Conservation (phyloP, 2,113 vertebrate species). For the Proterorhinus semilunaris region DNA sequence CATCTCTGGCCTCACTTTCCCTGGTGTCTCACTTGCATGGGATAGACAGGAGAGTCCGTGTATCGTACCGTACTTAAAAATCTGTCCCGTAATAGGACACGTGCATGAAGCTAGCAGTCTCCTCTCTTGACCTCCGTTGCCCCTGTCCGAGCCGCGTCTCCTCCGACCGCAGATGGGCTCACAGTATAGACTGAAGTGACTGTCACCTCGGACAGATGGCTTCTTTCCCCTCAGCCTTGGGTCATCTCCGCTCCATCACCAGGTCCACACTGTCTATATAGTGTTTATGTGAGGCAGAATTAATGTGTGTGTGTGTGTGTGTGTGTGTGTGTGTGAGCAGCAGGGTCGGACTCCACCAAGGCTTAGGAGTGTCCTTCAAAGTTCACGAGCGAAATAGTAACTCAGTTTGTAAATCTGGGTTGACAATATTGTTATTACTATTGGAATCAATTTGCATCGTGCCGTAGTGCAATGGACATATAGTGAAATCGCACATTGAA, state of each 20-base stretch:
- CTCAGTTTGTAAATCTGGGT: neutral
- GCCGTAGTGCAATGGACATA: neutral
- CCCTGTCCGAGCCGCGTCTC: constrained; percentile 29
- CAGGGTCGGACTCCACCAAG: constrained; percentile 29
- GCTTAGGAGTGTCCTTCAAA: constrained; percentile 40
- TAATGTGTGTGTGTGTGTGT: constrained; percentile 21
- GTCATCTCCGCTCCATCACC: neutral
- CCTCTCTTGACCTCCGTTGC: neutral
- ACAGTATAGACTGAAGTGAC: constrained; percentile 63
- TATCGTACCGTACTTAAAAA: too few relatives aligned
- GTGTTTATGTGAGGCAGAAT: constrained; percentile 13
- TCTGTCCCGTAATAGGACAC: too few relatives aligned
- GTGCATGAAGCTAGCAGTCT: neutral
- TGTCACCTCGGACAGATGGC: constrained; percentile 64
- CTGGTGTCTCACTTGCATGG: too few relatives aligned
- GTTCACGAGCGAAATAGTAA: constrained; percentile 3
- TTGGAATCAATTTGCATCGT: neutral
- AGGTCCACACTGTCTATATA: neutral
- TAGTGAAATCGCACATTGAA: too few relatives aligned
- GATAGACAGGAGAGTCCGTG: too few relatives aligned
- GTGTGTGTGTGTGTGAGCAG: constrained; percentile 20
- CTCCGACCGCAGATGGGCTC: constrained; percentile 62
- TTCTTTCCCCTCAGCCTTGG: constrained; percentile 48
- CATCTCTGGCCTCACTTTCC: too few relatives aligned
- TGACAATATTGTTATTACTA: too few relatives aligned